Base-by-base conservation (phyloP, 2,797 vertebrate species). In the Margarornis squamiger region DNA sequence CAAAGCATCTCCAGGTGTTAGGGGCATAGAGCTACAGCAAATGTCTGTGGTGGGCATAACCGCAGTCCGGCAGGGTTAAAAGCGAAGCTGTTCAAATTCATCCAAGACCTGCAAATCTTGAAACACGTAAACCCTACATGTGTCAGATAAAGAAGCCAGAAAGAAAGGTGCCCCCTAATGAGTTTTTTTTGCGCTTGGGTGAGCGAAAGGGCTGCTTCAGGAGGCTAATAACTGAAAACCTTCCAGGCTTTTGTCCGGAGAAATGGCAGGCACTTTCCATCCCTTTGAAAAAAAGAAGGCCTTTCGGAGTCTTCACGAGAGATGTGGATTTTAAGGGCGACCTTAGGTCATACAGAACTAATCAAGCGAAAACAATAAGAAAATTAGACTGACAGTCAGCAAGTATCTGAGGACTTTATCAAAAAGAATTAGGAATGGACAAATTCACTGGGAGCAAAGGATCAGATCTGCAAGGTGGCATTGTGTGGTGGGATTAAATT, bases 181-280 rank as follows among this genome's bases (percentile, higher is more conserved):
- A 98, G 99, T 92, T 98, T 98, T 98, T 98, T 97, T 98, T 99
- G 98, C 98, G 98, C 99, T 98, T 99, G 98, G 98, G 93, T 99
- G 98, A 98, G 98, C 97, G 97, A 97, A 97, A 97, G 95, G 96
- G 93, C 94, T 91, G 96, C 94, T 96, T 97, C 97, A 94, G 97
- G 93, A 97, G 97, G 75, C 96, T 94, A 91, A 96, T 93, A 97
- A 97, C 80, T 81, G 92, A 95, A 97, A 97, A 94, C 95, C 96
- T 97, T 96, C 95, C 77, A 91, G 55, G 98, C 98, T 98, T 99
- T 99, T 99, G 99, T 99, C 97, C 92, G 38, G 94, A 95, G 95
- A 97, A 97, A 98, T 80, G 97, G 98, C 97, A 96, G 96, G 89
- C 97, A 98, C 97, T 98, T 97, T 98, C 97, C 96, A 97, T 95